Conservation (phyloP, 1,140 invertebrate species). For the Mylabris phalerata region DNA sequence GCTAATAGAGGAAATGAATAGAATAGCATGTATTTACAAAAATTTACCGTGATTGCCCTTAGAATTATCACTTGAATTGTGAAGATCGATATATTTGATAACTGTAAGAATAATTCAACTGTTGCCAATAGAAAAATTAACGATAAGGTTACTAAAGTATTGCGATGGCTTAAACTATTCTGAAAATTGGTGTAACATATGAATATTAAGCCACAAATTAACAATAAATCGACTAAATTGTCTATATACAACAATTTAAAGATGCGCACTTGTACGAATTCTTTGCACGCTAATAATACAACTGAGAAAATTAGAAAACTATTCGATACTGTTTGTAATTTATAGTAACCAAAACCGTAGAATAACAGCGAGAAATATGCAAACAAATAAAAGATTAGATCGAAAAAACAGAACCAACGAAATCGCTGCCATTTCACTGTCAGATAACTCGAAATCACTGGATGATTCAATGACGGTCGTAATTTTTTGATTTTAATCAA, state of each 20-base stretch:
- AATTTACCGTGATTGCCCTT: constrained; percentile 1
- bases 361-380: constrained; percentile 2
- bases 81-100: constrained; percentile 3
- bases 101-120: constrained; percentile 3
- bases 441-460: constrained; percentile 6
- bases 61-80: constrained; percentile 7
- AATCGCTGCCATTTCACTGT: constrained; percentile 4
- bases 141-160: not conserved
- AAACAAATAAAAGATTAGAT: constrained; percentile 2
- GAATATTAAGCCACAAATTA: not conserved
- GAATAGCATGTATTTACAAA: constrained; percentile 9
- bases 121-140: constrained; percentile 4
- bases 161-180: not conserved
- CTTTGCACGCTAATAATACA: not conserved
- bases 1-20: constrained; percentile 5
- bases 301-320: constrained; percentile 1
- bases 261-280: not conserved
- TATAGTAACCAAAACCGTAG: not conserved
- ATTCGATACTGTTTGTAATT: not conserved
- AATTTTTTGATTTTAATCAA: constrained; percentile 7
- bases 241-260: constrained; percentile 5
- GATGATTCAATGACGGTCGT: constrained; percentile 2
- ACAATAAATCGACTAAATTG: constrained; percentile 1
- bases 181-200: not conserved
- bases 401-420: not conserved